These are phyloP conservation scores for Lepus townsendii DNA, from an alignment of 2,797 vertebrate genomes.

Conservation along the genomic window DNA sequence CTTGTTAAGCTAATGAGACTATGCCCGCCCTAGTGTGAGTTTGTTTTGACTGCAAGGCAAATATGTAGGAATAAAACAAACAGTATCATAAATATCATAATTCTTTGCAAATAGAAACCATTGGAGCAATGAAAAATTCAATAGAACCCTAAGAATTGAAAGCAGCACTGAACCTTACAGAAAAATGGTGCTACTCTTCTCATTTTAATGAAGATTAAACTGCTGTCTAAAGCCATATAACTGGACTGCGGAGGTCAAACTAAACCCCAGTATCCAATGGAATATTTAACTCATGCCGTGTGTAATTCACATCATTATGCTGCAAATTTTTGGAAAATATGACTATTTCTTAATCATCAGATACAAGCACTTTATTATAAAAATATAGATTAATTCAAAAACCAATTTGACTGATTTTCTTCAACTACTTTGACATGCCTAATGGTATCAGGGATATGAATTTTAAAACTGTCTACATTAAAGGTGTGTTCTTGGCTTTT, in stretches of 20 bases:
- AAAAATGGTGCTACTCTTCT: conserved; percentile 10
- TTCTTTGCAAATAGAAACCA: conserved; percentile 28
- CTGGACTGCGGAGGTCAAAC: background rate
- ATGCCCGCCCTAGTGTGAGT: background rate
- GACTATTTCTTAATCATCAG: conserved; percentile 3
- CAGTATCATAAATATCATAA: conserved; percentile 11
- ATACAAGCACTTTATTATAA: background rate
- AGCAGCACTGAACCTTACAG: background rate
- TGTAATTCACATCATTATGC: background rate
- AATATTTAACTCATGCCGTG: background rate
- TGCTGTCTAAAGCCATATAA: background rate
- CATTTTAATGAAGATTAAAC: conserved; percentile 48
- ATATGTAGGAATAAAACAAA: background rate
- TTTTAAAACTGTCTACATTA: conserved; percentile 43
- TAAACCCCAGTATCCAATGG: background rate
- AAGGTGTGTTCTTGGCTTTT: conserved; percentile 3
- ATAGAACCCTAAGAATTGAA: conserved; percentile 38
- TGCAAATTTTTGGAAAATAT: background rate
- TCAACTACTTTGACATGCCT: conserved; percentile 39
- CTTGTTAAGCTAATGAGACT: background rate
- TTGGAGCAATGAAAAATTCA: conserved; percentile 38
- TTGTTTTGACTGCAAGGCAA: conserved; percentile 49
- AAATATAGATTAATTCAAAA: conserved; percentile 27
- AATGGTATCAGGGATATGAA: conserved; percentile 45
- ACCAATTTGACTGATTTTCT: conserved; percentile 49